These are phyloP conservation scores for Labeo catla DNA, from an alignment of 2,113 vertebrate species.

Conservation along the genomic window DNA sequence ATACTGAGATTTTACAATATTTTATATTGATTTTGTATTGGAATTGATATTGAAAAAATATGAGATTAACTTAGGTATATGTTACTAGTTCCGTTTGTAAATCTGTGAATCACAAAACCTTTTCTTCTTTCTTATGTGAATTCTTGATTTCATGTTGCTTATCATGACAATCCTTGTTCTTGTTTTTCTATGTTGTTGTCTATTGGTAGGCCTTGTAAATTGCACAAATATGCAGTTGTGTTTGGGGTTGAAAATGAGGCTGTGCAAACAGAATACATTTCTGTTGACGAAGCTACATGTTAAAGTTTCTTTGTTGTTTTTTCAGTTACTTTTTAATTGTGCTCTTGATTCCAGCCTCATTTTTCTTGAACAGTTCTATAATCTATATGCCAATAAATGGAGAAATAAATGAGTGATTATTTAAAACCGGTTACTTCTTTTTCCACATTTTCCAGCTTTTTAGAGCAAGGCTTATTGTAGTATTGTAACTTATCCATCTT, in stretches of 20 bases:
- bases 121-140: neutral
- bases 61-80: neutral
- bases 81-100: neutral
- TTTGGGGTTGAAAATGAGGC: neutral
- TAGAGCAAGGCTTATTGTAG: neutral
- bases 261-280: neutral
- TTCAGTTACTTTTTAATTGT: neutral
- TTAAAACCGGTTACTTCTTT: neutral
- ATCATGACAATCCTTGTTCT: neutral
- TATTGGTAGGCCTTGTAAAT: neutral
- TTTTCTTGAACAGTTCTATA: neutral
- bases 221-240: constrained; percentile 19
- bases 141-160: neutral
- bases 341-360: neutral
- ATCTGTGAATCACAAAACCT: neutral
- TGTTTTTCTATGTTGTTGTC: neutral
- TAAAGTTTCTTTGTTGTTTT: neutral
- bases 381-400: constrained; percentile 19
- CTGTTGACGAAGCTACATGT: neutral
- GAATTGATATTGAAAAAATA: neutral
- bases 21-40: constrained; percentile 6
- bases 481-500: too few relatives aligned
- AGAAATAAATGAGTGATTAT: neutral
- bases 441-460: neutral
- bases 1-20: constrained; percentile 16